Evolutionary conservation across 1,140 invertebrate species (phyloP).

Genomic region (Papilio helenus): DNA sequence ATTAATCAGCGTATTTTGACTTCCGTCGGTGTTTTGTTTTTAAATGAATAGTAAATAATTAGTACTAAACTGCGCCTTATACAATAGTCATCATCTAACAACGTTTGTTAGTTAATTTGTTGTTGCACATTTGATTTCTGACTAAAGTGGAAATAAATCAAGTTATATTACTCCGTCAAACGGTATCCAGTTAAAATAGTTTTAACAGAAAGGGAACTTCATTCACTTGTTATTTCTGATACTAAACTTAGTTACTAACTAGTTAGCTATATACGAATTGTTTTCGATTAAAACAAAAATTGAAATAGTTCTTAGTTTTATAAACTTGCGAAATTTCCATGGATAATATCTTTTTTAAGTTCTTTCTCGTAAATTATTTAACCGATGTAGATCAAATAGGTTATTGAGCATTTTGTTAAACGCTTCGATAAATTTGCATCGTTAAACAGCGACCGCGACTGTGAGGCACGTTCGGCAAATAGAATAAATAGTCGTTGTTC

Average conservation of each 20-base stretch:
- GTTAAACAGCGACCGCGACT: constrained; percentile 70
- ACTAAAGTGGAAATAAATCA: too few species aligned
- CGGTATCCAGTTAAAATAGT: too few species aligned
- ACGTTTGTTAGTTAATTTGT: neutral
- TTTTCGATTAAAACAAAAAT: neutral
- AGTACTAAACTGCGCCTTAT: neutral
- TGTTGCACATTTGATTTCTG: neutral
- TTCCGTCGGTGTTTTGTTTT: neutral
- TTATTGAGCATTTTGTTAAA: constrained; percentile 75
- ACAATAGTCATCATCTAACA: neutral
- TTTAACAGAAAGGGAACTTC: too few species aligned
- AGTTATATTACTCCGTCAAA: neutral
- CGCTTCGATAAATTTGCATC: constrained; percentile 80
- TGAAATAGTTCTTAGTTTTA: neutral
- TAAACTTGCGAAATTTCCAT: neutral
- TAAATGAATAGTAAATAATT: neutral
- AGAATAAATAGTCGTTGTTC: constrained; percentile 76
- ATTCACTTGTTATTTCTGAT: too few species aligned
- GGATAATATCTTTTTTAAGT: neutral
- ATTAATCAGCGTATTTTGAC: neutral
- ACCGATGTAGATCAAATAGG: constrained; percentile 69
- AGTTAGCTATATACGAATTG: neutral
- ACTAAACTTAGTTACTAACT: neutral
- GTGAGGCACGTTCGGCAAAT: constrained; percentile 79
- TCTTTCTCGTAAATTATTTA: neutral